Evolutionary conservation across 2,888 invertebrate species (phyloP), one percentile per base, ranked within the genome.

Genomic region (Tryphoninae sp.): DNA sequence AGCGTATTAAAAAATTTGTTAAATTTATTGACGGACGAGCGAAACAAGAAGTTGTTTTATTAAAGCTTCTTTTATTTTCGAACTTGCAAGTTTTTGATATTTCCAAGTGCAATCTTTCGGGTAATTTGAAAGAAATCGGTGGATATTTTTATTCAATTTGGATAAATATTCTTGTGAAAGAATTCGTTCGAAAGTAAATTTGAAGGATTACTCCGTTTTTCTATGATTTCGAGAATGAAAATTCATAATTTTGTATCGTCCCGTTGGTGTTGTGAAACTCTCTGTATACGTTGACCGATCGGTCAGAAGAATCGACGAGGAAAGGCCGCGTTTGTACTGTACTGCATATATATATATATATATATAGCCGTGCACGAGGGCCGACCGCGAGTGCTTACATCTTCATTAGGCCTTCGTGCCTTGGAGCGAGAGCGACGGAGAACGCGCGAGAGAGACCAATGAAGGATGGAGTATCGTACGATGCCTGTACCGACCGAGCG

Each of bases 341-440:
- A 49, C 45, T 26, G 40, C 13, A 45, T 72, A 22, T 42, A 42
- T 19, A 33, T 51, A n/a, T n/a, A n/a, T n/a, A n/a, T n/a, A n/a
- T n/a, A n/a, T n/a, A n/a, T n/a, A n/a, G 86, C 86, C 84, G 88
- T 86, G 89, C 84, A 87, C 84, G 88, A 88, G 87, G 84, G 85
- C 84, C 89, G 88, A 85, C 86, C 88, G 67, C 84, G 90, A 91
- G 91, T 91, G 91, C 91, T 91, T 91, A 91, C 91, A 91, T 91
- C 91, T 91, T 91, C 91, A 92, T 92, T 92, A 91, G 91, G 91
- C 89, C 89, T 88, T 88, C 87, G 87, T 89, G 87, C 87, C 87
- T 88, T 83, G 79, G 79, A 79, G 84, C 79, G 72, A 62, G 78
- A 84, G 85, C 79, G 82, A 82, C 68, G 76, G 42, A 33, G 49